Evolutionary conservation across 2,113 vertebrate species (phyloP).

Genomic region (Brienomyrus longianalis): DNA sequence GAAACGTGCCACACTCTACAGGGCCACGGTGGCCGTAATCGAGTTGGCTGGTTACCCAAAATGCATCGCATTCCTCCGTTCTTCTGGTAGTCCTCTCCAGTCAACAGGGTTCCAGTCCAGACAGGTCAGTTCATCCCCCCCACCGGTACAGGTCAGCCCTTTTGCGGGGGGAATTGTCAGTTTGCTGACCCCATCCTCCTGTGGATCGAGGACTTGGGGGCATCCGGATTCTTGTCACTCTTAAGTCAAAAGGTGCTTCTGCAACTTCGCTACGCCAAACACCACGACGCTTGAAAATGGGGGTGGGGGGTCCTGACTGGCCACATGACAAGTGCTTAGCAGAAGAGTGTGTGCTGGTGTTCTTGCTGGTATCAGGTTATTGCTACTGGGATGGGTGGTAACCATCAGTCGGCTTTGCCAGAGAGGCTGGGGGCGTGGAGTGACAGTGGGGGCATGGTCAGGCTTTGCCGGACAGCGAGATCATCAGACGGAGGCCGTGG

Average conservation of each 20-base stretch:
- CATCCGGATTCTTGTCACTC: not conserved
- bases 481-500: not conserved
- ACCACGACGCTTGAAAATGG: not conserved
- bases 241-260: not conserved
- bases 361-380: not conserved
- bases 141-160: not conserved
- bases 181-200: not conserved
- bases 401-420: not conserved
- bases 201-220: not conserved
- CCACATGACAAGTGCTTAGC: not conserved
- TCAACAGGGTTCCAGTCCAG: not conserved
- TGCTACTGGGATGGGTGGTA: not conserved
- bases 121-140: not conserved
- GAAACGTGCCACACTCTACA: not conserved
- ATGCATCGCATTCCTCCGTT: not conserved
- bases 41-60: not conserved
- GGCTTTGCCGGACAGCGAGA: not conserved
- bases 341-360: not conserved
- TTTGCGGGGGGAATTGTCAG: not conserved
- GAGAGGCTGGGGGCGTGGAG: not conserved
- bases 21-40: not conserved
- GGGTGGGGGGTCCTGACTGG: not conserved
- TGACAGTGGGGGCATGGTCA: not conserved
- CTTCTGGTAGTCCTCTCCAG: not conserved
- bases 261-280: not conserved